These are phyloP conservation scores for Tribolium castaneum DNA, from an alignment of 1,140 invertebrate species.

Conservation along the genomic window DNA sequence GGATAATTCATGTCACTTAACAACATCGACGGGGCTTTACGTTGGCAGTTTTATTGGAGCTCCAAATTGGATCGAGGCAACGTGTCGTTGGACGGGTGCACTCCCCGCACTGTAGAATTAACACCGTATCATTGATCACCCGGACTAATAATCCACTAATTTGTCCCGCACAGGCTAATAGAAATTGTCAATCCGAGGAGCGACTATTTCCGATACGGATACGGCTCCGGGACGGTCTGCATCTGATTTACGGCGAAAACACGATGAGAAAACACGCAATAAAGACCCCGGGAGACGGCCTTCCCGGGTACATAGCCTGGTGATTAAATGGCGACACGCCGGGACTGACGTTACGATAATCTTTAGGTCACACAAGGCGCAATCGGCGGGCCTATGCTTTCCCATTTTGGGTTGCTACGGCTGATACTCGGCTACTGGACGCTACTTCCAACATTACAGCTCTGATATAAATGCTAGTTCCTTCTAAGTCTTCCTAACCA, in stretches of 20 bases:
- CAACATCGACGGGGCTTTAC: slow-evolving; percentile 62
- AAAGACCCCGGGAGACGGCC: slow-evolving; percentile 51
- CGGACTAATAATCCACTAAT: slow-evolving; percentile 63
- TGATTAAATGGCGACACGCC: slow-evolving; percentile 49
- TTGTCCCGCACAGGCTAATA: slow-evolving; percentile 61
- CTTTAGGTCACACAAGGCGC: neutral
- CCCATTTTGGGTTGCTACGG: neutral
- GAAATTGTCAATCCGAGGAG: slow-evolving; percentile 61
- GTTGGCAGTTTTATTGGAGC: slow-evolving; percentile 64
- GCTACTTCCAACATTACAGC: neutral
- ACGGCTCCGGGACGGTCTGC: slow-evolving; percentile 44
- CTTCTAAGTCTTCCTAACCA: neutral
- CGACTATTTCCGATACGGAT: slow-evolving; percentile 47
- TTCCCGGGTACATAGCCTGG: slow-evolving; percentile 41
- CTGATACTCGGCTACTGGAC: neutral
- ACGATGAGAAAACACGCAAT: slow-evolving; percentile 54
- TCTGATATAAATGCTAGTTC: neutral
- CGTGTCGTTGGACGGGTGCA: slow-evolving; percentile 52
- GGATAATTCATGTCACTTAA: slow-evolving; percentile 64
- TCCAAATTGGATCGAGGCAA: slow-evolving; percentile 62
- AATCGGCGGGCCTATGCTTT: neutral
- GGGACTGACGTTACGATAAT: slow-evolving; percentile 5
- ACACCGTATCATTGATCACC: slow-evolving; percentile 62
- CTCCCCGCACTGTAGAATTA: slow-evolving; percentile 52
- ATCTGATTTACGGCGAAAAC: slow-evolving; percentile 59